Evolutionary conservation across 2,888 invertebrate species (phyloP).

Genomic region (Cephonodes hylas): DNA sequence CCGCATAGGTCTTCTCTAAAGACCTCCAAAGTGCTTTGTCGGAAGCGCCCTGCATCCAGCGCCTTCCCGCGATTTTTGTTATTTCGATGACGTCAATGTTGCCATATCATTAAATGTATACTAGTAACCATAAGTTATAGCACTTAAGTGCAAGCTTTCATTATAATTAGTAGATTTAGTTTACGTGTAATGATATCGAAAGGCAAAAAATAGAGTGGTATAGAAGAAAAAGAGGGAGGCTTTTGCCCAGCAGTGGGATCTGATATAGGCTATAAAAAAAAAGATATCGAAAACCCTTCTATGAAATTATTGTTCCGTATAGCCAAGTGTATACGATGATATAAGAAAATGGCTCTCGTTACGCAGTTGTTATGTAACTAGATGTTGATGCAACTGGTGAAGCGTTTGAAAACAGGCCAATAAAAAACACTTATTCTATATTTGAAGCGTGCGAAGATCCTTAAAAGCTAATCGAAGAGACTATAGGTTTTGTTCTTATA

Average conservation of each 20-base stretch:
- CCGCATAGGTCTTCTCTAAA: no score
- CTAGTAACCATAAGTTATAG: neutral
- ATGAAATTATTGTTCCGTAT: neutral
- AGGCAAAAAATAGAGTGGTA: no score
- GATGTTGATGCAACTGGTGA: neutral
- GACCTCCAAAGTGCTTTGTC: no score
- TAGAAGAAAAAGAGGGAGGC: no score
- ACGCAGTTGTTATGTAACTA: neutral
- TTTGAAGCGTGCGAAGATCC: neutral
- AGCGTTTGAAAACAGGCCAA: neutral
- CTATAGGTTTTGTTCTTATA: no score
- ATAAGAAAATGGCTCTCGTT: neutral
- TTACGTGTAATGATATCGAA: neutral
- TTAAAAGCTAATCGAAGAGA: no score
- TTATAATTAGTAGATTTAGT: neutral
- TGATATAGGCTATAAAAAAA: no score
- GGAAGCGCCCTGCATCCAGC: no score
- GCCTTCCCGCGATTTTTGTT: no score
- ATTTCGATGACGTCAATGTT: no score
- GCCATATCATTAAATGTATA: no score
- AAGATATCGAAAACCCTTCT: neutral
- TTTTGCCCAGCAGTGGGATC: no score
- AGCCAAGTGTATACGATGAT: neutral
- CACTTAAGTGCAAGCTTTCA: neutral
- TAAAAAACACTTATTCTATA: neutral